Conservation (phyloP, 1,140 invertebrate genomes). For the Delia radicum region DNA sequence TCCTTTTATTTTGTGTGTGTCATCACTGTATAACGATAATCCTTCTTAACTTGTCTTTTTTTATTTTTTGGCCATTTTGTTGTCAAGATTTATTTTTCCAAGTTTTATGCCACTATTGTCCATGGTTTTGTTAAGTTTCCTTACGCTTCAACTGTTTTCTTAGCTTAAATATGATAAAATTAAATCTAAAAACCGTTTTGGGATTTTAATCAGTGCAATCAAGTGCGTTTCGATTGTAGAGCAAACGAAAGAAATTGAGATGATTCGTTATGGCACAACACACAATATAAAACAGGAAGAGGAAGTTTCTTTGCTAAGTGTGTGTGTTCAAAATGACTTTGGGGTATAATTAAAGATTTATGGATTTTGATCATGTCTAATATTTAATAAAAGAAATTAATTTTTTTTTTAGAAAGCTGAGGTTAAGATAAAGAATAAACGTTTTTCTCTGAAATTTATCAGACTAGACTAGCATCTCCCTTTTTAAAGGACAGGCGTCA, state of each 20-base stretch:
- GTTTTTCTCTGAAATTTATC: too few relatives aligned
- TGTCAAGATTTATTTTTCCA: not conserved
- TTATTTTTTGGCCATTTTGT: not conserved
- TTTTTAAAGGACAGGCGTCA: too few relatives aligned
- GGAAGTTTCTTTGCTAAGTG: too few relatives aligned
- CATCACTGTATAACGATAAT: not conserved
- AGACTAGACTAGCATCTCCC: too few relatives aligned
- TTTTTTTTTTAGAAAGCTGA: too few relatives aligned
- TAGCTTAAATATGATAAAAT: not conserved
- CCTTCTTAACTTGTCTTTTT: not conserved
- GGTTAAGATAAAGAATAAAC: too few relatives aligned
- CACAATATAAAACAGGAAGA: too few relatives aligned
- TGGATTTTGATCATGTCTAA: not conserved
- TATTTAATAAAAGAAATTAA: not conserved
- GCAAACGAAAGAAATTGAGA: not conserved
- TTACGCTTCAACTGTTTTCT: not conserved
- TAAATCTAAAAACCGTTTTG: not conserved
- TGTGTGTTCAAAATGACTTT: not conserved
- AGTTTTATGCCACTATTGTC: not conserved
- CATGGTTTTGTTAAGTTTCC: not conserved
- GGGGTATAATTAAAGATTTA: conserved; percentile 7
- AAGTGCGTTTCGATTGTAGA: not conserved
- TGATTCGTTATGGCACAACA: too few relatives aligned
- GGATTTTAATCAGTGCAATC: not conserved
- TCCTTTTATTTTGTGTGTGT: too few relatives aligned